These are phyloP conservation scores for Petromus typicus DNA, from an alignment of 2,113 vertebrate genomes.

Conservation along the genomic window DNA sequence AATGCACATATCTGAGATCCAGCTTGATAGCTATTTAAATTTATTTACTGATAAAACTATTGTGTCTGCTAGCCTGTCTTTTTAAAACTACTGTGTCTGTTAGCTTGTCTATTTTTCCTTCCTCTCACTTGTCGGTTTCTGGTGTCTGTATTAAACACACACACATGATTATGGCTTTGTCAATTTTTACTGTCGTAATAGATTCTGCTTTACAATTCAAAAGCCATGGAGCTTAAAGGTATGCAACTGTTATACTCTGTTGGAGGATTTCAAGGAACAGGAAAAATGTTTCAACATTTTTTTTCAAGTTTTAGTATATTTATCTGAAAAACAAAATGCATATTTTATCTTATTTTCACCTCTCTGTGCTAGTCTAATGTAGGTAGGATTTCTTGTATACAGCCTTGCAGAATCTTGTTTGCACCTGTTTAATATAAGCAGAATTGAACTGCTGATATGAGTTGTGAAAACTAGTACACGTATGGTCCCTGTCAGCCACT, in stretches of 20 bases:
- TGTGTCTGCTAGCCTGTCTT: background rate
- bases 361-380: slow-evolving; percentile 26
- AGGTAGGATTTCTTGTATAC: background rate
- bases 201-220: slow-evolving; percentile 1
- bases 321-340: background rate
- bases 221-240: background rate
- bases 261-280: background rate
- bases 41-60: background rate
- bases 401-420: background rate
- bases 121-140: background rate
- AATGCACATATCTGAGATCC: background rate
- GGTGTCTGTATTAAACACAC: background rate
- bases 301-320: background rate
- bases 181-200: background rate
- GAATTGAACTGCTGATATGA: background rate
- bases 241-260: slow-evolving; percentile 22
- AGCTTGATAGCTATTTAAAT: background rate
- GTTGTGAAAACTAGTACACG: background rate
- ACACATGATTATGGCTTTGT: background rate
- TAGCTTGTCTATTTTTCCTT: background rate
- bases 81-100: background rate
- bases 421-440: background rate
- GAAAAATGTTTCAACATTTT: background rate
- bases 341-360: background rate
- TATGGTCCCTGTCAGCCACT: background rate